These are phyloP conservation scores for Diaprepes abbreviatus DNA, from an alignment of 2,888 invertebrate genomes.

Conservation along the genomic window DNA sequence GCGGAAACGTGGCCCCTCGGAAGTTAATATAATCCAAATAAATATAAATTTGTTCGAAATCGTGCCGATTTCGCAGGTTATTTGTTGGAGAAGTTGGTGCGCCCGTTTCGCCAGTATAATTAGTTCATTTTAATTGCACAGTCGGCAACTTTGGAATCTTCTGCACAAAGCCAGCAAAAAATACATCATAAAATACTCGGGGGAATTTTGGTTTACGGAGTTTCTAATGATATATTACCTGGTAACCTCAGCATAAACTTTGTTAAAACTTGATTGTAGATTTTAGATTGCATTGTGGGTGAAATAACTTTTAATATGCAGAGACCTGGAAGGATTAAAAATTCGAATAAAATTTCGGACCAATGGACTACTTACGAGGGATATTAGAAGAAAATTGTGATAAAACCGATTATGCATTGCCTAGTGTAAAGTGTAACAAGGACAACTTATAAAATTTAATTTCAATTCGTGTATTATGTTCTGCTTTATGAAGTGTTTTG, in stretches of 20 bases:
- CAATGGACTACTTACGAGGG: too few species aligned
- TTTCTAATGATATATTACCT: conserved; percentile 23
- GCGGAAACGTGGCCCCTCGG: conserved; percentile 22
- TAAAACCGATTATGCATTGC: too few species aligned
- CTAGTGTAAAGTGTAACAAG: too few species aligned
- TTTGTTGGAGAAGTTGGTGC: conserved; percentile 39
- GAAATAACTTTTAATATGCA: conserved; percentile 4
- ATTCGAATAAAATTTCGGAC: background rate
- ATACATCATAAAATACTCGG: conserved; percentile 19
- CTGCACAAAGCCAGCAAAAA: conserved; percentile 20
- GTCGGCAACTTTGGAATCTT: conserved; percentile 30
- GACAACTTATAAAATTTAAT: too few species aligned
- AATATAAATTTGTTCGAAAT: conserved; percentile 37
- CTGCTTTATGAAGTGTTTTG: too few species aligned
- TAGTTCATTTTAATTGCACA: conserved; percentile 30
- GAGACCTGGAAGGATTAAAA: background rate
- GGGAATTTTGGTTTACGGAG: conserved; percentile 13
- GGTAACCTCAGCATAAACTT: conserved; percentile 17
- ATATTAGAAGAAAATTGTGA: too few species aligned
- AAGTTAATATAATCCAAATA: conserved; percentile 36
- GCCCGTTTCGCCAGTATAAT: conserved; percentile 25
- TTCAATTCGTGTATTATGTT: too few species aligned
- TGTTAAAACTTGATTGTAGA: conserved; percentile 7
- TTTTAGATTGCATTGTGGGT: background rate
- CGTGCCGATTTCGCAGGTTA: conserved; percentile 38